Percentiles rank a stretch among this genome's conserved stretches.
Conservation (phyloP, 2,113 vertebrate species). For the Xenopus laevis region DNA sequence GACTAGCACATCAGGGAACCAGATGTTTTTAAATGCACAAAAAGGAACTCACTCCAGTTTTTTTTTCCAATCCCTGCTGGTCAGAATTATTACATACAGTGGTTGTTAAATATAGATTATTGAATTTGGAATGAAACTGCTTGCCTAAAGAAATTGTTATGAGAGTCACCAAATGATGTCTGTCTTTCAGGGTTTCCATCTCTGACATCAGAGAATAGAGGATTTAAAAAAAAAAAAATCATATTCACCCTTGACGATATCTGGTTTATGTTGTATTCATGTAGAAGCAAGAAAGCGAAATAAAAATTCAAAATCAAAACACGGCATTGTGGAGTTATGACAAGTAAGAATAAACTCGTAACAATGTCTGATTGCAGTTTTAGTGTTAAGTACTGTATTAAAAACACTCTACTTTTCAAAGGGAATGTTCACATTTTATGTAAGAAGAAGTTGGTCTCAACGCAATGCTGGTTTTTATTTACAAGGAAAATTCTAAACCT, state of each 20-base stretch:
- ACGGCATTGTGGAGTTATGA: constrained; percentile 17
- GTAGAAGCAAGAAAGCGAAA: constrained; percentile 31
- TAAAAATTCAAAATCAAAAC: constrained; percentile 13
- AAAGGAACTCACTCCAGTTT: constrained; percentile 50
- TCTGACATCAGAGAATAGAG: not conserved
- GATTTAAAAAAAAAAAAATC: not conserved
- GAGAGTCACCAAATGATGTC: not conserved
- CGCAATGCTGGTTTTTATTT: no score
- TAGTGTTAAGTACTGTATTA: no score
- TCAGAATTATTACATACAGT: constrained; percentile 70
- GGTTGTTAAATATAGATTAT: constrained; percentile 32
- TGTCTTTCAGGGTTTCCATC: not conserved
- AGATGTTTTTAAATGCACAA: constrained; percentile 58
- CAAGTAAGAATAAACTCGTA: not conserved
- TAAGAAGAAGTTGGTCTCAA: no score
- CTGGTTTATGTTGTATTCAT: constrained; percentile 32
- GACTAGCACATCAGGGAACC: constrained; percentile 56
- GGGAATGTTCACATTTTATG: no score
- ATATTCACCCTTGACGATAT: constrained; percentile 13
- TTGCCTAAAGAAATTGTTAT: constrained; percentile 18
- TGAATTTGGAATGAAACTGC: constrained; percentile 32
- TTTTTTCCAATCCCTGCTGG: constrained; percentile 74
- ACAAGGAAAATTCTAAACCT: no score
- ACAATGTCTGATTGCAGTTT: no score
- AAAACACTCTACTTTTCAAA: no score